phyloP scores from a whole-genome alignment of 2,888 invertebrate species.

The Sisyra nigra region DNA sequence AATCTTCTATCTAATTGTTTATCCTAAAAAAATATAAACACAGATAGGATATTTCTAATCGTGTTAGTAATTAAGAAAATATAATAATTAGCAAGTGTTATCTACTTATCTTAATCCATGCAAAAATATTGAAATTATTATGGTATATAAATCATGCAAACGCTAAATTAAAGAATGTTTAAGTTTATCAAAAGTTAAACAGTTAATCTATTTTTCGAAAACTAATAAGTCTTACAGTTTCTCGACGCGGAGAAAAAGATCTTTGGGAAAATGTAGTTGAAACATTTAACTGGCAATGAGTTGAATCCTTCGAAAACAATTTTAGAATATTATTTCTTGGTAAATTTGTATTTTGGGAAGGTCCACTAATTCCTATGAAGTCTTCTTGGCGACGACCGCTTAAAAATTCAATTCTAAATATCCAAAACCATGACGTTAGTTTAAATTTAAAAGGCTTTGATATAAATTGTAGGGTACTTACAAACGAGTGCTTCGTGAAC shows the following conservation, averaged over 20 bases:
- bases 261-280: slow-evolving; percentile 26
- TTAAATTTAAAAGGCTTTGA: neutral
- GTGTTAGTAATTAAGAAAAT: neutral
- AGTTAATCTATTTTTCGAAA: neutral
- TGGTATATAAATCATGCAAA: neutral
- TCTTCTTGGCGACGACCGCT: slow-evolving; percentile 27
- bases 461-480: slow-evolving; percentile 11
- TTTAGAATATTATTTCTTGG: slow-evolving; percentile 23
- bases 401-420: slow-evolving; percentile 31
- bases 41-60: neutral
- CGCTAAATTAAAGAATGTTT: too few species aligned
- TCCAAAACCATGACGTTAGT: slow-evolving; percentile 2
- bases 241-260: slow-evolving; percentile 37
- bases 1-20: slow-evolving; percentile 61
- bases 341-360: slow-evolving; percentile 26
- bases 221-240: slow-evolving; percentile 30
- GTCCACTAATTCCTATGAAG: slow-evolving; percentile 18
- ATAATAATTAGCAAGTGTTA: neutral
- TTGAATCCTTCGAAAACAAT: slow-evolving; percentile 24
- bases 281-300: slow-evolving; percentile 15
- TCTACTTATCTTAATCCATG: neutral
- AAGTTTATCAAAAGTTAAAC: too few species aligned
- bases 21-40: slow-evolving; percentile 37
- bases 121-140: neutral
- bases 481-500: slow-evolving; percentile 15